These are phyloP conservation scores for Conomelus anceps DNA, from an alignment of 2,888 invertebrate species.

Conservation along the genomic window DNA sequence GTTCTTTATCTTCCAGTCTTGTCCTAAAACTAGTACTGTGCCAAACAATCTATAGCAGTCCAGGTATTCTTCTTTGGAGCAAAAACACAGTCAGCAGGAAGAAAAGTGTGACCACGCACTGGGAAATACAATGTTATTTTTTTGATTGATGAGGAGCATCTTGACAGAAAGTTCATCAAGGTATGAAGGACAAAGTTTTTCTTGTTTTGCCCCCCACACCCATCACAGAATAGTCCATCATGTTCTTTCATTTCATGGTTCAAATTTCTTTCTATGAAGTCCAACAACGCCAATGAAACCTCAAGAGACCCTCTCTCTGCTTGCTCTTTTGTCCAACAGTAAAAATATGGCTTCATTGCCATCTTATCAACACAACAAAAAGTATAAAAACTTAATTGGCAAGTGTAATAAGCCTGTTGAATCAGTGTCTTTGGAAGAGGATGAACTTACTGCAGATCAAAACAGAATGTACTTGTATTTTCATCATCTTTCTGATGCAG, in stretches of 20 bases:
- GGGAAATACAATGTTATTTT: neutral
- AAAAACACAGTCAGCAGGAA: neutral
- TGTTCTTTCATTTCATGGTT: too few relatives aligned
- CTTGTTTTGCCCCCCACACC: conserved; percentile 1
- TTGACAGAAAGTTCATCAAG: neutral
- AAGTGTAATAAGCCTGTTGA: neutral
- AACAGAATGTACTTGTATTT: neutral
- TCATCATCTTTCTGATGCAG: neutral
- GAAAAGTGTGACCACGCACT: neutral
- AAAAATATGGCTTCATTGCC: neutral
- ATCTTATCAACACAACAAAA: neutral
- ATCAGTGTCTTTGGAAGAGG: neutral
- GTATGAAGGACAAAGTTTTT: neutral
- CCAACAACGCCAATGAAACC: neutral
- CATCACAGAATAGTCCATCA: neutral
- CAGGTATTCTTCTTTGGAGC: neutral
- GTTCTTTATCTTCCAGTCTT: neutral
- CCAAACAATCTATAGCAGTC: neutral
- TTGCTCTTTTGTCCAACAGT: neutral
- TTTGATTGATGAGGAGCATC: too few relatives aligned
- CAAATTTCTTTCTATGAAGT: neutral
- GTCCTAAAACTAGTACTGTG: neutral
- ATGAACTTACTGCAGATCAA: conserved; percentile 2
- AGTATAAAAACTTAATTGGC: neutral
- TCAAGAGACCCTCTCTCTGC: neutral